Evolutionary conservation across 2,113 vertebrate species (phyloP), one percentile per base, ranked within the genome.

Genomic region (Rattus rattus): DNA sequence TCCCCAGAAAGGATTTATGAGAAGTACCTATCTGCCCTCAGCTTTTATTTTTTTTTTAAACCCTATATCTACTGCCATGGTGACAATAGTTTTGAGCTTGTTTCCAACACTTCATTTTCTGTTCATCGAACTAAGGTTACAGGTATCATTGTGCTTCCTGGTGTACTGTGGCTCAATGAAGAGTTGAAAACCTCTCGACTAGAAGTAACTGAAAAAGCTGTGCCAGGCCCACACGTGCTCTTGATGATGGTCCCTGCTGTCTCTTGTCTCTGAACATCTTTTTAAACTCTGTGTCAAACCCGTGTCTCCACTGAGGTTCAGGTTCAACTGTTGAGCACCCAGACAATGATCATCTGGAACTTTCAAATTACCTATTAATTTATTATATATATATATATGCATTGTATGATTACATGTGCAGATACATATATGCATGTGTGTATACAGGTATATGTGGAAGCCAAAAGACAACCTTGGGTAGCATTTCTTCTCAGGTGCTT

Each of bases 1-100:
- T 97, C 67, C 39, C 19, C 49, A 56, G 54, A 92, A 88, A 54
- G 84, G n/a, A 90, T 63, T 88, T 83, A 67, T 87, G 69, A 90
- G 69, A 59, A 84, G 36, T 22, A 54, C 16, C 5, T 65, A 20
- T 28, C 49, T 76, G 49, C 13, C 28, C 63, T 85, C 22, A 22
- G 11, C 28, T 69, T 61, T 22, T 61, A 5, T 20, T 61, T 17
- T 91, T 54, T 54, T 54, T 65, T 70, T 67, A 56, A 14, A 11
- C 54, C 87, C 22, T 26, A 12, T 63, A 39, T 33, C 56, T 8
- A n/a, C 24, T 75, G n/a, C 33, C 20, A 24, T 22, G 59, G 30
- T 83, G 70, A 43, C 47, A 89, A 36, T 2, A 49, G 6, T 5
- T 1, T 39, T 16, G 0, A 19, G 16, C 39, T 91, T 93, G 2